Evolutionary conservation across 2,888 invertebrate genomes (phyloP).

Genomic region (Sympetrum striolatum): DNA sequence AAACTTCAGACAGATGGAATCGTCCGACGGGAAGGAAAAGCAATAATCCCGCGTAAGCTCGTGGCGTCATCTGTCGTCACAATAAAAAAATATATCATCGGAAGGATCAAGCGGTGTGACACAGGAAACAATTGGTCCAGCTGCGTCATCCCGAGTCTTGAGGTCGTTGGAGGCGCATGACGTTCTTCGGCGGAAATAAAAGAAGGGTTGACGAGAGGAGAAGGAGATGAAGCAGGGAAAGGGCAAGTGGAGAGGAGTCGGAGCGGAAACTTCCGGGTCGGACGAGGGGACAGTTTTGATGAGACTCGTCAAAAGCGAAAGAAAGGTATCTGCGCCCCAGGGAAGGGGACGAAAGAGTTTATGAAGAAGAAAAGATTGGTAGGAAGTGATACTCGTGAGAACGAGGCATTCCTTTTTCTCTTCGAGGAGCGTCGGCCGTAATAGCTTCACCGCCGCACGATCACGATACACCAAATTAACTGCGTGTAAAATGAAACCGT

Average conservation of each 20-base stretch:
- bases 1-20: not conserved
- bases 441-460: not conserved
- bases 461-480: too few relatives aligned
- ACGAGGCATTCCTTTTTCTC: not conserved
- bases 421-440: not conserved
- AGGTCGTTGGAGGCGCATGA: not conserved
- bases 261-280: slow-evolving; percentile 24
- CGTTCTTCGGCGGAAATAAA: not conserved
- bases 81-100: not conserved
- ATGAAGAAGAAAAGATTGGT: not conserved
- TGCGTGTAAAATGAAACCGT: too few relatives aligned
- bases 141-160: not conserved
- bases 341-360: not conserved
- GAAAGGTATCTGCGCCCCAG: not conserved
- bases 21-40: not conserved
- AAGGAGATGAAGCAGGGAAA: not conserved
- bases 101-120: not conserved
- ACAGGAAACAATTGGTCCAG: not conserved
- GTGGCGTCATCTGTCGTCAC: slow-evolving; percentile 35
- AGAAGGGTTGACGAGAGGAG: not conserved
- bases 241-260: not conserved
- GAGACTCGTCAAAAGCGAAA: not conserved
- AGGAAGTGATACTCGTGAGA: not conserved
- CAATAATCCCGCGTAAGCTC: slow-evolving; percentile 13
- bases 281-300: slow-evolving; percentile 9